Conservation (phyloP, 2,888 invertebrate genomes). For the Carterocephalus palaemon region DNA sequence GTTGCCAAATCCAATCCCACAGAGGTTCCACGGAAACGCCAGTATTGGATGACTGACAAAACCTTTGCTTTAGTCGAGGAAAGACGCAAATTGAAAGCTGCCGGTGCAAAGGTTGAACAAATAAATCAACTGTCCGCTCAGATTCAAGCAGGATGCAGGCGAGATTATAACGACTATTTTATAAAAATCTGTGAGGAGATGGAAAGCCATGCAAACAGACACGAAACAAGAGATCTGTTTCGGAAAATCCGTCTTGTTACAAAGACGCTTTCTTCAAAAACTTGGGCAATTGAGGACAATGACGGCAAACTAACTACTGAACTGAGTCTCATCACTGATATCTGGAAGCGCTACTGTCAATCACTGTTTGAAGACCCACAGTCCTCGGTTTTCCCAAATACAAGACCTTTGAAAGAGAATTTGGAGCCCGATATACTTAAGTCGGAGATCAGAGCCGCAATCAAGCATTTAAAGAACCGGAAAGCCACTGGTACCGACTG, state of each 20-base stretch:
- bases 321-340: background rate
- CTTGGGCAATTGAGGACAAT: slow-evolving; percentile 10
- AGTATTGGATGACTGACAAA: background rate
- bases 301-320: slow-evolving; percentile 2
- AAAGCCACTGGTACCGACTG: slow-evolving; percentile 13
- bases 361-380: slow-evolving; percentile 9
- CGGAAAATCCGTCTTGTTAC: slow-evolving; percentile 3
- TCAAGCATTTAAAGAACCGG: no score
- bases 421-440: background rate
- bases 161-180: slow-evolving; percentile 7
- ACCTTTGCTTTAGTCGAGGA: slow-evolving; percentile 10
- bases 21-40: background rate
- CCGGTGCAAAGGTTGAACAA: background rate
- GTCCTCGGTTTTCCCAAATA: background rate
- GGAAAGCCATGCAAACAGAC: background rate
- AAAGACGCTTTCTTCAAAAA: slow-evolving; percentile 3
- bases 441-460: slow-evolving; percentile 5
- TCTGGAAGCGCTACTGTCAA: slow-evolving; percentile 9
- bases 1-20: background rate
- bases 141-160: slow-evolving; percentile 7
- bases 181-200: slow-evolving; percentile 2
- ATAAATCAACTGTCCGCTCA: slow-evolving; percentile 3
- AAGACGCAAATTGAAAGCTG: slow-evolving; percentile 1
- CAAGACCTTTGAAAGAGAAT: background rate
- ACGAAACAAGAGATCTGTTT: background rate